phyloP scores from a whole-genome alignment of 2,888 invertebrate species.

The Drosophila meridiana region DNA sequence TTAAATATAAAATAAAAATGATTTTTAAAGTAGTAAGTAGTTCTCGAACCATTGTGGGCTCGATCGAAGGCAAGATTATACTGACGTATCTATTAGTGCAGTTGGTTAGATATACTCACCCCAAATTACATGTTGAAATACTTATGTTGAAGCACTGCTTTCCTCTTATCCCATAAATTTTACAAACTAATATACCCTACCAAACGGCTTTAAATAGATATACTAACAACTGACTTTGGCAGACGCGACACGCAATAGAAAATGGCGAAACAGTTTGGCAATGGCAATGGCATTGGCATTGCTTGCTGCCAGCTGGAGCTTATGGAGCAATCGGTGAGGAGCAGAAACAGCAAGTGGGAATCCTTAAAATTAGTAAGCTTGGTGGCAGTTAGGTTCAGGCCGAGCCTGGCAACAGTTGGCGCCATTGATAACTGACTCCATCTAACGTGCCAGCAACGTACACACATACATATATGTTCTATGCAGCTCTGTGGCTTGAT shows the following conservation, averaged over 20 bases:
- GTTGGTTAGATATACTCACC: no score
- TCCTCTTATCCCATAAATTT: not conserved
- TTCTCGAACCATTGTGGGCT: no score
- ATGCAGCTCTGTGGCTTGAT: slow-evolving; percentile 14
- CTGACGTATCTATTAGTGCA: no score
- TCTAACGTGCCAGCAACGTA: slow-evolving; percentile 14
- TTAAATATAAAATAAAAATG: no score
- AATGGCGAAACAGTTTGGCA: slow-evolving; percentile 53
- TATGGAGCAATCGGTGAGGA: not conserved
- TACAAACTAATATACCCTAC: not conserved
- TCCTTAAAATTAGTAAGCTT: slow-evolving; percentile 67
- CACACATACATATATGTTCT: not conserved
- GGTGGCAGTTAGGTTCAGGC: slow-evolving; percentile 49
- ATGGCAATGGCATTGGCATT: slow-evolving; percentile 54
- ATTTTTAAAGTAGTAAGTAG: no score
- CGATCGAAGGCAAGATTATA: no score
- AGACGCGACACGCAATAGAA: slow-evolving; percentile 65
- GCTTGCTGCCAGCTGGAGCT: slow-evolving; percentile 1
- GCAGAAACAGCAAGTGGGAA: not conserved
- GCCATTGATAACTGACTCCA: slow-evolving; percentile 56
- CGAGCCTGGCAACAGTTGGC: slow-evolving; percentile 42
- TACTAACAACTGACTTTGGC: slow-evolving; percentile 57
- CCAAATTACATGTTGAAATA: no score
- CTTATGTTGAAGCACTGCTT: no score
- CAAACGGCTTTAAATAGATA: not conserved